A percentile compares a stretch with the other conserved stretches of the same genome.
These are phyloP conservation scores for Rhodeus uyekii DNA, from an alignment of 2,797 vertebrate genomes.

Conservation along the genomic window DNA sequence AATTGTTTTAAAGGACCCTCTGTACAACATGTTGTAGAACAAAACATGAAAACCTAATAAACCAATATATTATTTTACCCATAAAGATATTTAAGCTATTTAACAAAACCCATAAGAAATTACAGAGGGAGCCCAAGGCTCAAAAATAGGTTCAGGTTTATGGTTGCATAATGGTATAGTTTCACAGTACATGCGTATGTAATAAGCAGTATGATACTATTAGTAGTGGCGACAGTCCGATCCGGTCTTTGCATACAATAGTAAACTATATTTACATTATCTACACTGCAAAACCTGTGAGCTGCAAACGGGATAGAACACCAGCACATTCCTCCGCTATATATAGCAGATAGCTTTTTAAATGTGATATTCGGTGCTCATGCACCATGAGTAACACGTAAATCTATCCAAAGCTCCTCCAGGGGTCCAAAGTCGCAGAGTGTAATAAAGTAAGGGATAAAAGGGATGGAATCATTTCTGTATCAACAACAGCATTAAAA, in stretches of 20 bases:
- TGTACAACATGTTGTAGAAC: background rate
- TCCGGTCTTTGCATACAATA: background rate
- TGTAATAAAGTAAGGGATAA: background rate
- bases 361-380: slow-evolving; percentile 15
- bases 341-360: slow-evolving; percentile 2
- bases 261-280: background rate
- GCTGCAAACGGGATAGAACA: slow-evolving; percentile 19
- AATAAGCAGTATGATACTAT: background rate
- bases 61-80: background rate
- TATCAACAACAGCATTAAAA: background rate
- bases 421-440: slow-evolving; percentile 8
- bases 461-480: background rate
- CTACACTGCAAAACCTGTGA: background rate
- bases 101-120: background rate
- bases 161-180: background rate
- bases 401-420: slow-evolving; percentile 14
- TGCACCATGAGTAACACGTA: background rate
- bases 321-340: slow-evolving; percentile 20
- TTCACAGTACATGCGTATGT: background rate
- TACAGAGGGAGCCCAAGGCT: background rate
- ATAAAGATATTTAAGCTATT: background rate
- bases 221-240: background rate
- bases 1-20: no score
- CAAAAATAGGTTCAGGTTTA: background rate
- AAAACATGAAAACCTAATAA: background rate